Percentiles rank a stretch among this genome's conserved stretches.
Conservation (phyloP, 2,797 vertebrate genomes). For the Enteromius thamalakanensis region DNA sequence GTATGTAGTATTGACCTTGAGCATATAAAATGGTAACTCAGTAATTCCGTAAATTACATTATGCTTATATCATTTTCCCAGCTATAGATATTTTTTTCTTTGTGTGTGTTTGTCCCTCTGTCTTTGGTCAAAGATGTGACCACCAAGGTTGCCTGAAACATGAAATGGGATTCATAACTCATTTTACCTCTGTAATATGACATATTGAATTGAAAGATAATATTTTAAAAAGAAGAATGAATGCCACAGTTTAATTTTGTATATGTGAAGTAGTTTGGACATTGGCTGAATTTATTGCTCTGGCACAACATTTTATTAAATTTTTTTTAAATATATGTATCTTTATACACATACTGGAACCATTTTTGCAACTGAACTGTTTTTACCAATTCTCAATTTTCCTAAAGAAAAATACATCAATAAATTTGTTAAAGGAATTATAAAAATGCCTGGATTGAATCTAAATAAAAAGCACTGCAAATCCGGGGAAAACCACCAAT, state of each 20-base stretch:
- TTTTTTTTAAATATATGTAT: background rate
- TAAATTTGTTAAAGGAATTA: background rate
- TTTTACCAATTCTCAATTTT: background rate
- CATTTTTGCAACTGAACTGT: background rate
- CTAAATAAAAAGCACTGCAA: background rate
- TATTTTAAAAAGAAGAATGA: slow-evolving; percentile 8
- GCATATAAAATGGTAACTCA: background rate
- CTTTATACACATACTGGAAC: background rate
- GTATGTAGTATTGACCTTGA: slow-evolving; percentile 1
- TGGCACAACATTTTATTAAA: background rate
- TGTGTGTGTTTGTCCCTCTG: background rate
- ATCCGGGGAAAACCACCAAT: background rate
- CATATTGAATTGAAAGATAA: background rate
- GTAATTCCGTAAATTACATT: slow-evolving; percentile 18
- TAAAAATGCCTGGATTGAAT: background rate
- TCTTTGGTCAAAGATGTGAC: slow-evolving; percentile 3
- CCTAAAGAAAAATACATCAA: background rate
- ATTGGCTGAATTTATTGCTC: background rate
- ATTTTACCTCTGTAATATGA: slow-evolving; percentile 18
- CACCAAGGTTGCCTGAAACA: slow-evolving; percentile 9
- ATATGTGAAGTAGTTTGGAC: background rate
- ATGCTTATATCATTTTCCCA: background rate
- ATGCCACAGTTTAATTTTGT: background rate
- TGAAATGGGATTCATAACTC: slow-evolving; percentile 11
- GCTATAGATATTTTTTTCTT: background rate